phyloP scores from a whole-genome alignment of 2,888 invertebrate species.

The Synergus japonicus region DNA sequence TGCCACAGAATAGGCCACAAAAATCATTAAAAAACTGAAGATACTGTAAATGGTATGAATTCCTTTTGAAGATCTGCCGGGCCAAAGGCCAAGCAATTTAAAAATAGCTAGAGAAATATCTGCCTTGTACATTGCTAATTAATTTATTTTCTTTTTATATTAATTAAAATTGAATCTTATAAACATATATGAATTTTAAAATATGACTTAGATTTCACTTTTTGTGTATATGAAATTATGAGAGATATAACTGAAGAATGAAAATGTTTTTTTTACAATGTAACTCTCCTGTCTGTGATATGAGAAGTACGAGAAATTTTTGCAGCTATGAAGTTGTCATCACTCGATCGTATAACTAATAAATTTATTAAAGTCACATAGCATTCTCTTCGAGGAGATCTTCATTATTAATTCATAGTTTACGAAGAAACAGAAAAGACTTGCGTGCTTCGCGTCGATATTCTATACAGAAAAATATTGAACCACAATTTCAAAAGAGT shows the following conservation, averaged over 20 bases:
- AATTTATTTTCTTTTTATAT: not conserved
- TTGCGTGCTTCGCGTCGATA: too few relatives aligned
- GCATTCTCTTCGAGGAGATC: too few relatives aligned
- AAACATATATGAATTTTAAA: not conserved
- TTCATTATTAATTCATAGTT: not conserved
- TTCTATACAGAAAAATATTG: too few relatives aligned
- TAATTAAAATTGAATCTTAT: not conserved
- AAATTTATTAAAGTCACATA: not conserved
- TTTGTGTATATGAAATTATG: too few relatives aligned
- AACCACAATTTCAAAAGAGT: too few relatives aligned
- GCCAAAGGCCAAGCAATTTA: not conserved
- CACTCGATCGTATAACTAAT: not conserved
- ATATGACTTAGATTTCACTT: not conserved
- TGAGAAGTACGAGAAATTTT: not conserved
- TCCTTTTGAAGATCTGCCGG: not conserved
- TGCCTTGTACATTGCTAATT: conserved; percentile 13
- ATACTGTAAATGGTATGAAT: not conserved
- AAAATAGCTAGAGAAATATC: conserved; percentile 9
- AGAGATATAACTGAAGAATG: too few relatives aligned
- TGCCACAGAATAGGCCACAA: not conserved
- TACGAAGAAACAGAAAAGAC: not conserved
- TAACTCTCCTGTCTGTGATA: not conserved
- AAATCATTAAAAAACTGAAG: not conserved
- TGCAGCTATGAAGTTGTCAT: not conserved
- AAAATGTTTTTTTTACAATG: not conserved